Base-by-base conservation (phyloP, 2,113 vertebrate genomes). In the Mugil cephalus region DNA sequence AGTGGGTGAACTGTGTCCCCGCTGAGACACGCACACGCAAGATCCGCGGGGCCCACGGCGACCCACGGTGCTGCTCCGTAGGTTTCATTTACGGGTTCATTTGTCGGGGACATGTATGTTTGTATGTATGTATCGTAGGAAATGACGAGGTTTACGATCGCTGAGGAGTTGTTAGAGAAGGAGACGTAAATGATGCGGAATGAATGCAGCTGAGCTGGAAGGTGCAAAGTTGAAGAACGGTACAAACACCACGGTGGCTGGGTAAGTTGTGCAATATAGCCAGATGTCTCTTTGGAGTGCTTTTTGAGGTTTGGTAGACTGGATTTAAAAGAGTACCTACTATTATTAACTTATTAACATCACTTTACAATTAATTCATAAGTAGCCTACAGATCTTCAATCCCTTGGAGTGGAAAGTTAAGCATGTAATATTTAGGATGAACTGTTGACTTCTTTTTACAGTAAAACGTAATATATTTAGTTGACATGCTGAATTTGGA, bases 261-360 rank as follows among this genome's bases (percentile, higher is more conserved):
- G 69, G 86, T 88, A 18, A 73, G 83, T 61, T 61, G 36, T 45
- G 8, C 11, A 1, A 7, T 12, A 17, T 19, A n/a, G n/a, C n/a
- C n/a, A n/a, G n/a, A 17, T 3, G 18, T 10, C 48, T 0, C 8
- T 39, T 8, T 62, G 36, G 10, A 6, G 13, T 45, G 24, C 24
- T 35, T 38, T 39, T 38, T 36, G 7, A 13, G 5, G 24, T 30
- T 30, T 30, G 3, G 5, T 30, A 30, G 24, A 5, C 24, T 30
- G 24, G 2, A 30, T 30, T 30, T 30, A 30, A 30, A 30, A 30
- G 24, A 30, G 24, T 5, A 30, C 24, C 5, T 30, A 5, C 5
- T 30, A 30, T 30, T 30, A 30, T 2, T 30, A 30, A 30, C 24
- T 30, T n/a, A n/a, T n/a, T n/a, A n/a, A n/a, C n/a, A 30, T 30